Conservation (phyloP, 2,797 vertebrate genomes). For the Sebastes jordani region DNA sequence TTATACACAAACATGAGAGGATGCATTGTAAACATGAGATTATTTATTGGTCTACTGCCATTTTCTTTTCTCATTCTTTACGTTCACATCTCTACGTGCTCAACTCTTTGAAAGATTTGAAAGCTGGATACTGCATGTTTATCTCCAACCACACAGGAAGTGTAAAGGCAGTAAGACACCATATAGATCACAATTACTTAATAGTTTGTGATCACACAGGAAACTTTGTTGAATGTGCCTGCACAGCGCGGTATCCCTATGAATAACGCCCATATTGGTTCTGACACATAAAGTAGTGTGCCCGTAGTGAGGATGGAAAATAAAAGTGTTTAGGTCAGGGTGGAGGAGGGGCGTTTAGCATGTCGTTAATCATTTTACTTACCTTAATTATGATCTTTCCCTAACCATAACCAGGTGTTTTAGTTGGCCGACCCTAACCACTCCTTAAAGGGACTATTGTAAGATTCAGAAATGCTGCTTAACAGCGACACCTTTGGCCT, state of each 20-base stretch:
- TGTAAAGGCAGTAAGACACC: background rate
- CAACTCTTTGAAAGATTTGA: conserved; percentile 1
- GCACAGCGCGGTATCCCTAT: background rate
- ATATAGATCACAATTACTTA: no score
- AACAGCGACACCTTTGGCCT: no score
- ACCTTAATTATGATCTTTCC: background rate
- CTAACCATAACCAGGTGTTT: background rate
- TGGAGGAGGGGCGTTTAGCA: background rate
- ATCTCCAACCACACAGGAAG: background rate
- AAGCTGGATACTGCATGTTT: background rate
- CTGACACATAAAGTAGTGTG: background rate
- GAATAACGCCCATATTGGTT: background rate
- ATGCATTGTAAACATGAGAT: conserved; percentile 5
- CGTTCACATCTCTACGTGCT: background rate
- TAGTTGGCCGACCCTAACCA: background rate
- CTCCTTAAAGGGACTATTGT: no score
- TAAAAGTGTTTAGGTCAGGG: background rate
- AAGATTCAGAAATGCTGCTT: no score
- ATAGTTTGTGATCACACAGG: background rate
- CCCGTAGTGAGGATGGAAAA: background rate
- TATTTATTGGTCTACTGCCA: background rate
- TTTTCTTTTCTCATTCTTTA: background rate
- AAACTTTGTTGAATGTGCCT: background rate
- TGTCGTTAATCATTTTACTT: background rate
- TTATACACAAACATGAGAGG: conserved; percentile 2